These are phyloP conservation scores for Scortum barcoo DNA, from an alignment of 2,113 vertebrate species.

Conservation along the genomic window DNA sequence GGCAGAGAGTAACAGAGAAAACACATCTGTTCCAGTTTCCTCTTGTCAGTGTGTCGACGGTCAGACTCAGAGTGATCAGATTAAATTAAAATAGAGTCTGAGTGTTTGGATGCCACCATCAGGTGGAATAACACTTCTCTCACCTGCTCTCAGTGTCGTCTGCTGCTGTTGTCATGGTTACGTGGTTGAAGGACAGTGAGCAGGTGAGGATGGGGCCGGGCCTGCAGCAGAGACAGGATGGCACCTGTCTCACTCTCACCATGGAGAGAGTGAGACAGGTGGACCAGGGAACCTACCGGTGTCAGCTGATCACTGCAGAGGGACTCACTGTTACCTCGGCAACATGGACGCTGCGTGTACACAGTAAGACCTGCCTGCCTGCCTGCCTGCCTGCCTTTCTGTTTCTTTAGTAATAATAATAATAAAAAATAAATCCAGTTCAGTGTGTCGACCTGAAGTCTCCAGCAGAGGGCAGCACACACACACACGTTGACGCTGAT, in stretches of 20 bases:
- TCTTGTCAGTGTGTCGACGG: no score
- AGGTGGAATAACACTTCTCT: no score
- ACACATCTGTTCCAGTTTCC: no score
- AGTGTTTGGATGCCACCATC: no score
- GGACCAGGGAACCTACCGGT: constrained; percentile 47
- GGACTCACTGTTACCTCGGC: constrained; percentile 14
- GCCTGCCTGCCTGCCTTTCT: neutral
- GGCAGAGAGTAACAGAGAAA: no score
- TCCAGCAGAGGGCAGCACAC: no score
- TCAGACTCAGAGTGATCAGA: no score
- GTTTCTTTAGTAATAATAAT: no score
- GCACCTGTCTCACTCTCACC: constrained; percentile 21
- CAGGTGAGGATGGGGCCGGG: neutral
- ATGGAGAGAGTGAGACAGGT: constrained; percentile 44
- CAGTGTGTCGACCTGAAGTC: no score
- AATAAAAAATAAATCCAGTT: no score
- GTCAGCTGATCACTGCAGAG: constrained; percentile 46
- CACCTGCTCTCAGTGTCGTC: constrained; percentile 27
- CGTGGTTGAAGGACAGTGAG: constrained; percentile 50
- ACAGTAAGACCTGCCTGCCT: constrained; percentile 36
- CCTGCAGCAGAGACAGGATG: constrained; percentile 43
- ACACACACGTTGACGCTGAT: no score
- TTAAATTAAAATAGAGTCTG: no score
- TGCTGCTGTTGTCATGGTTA: constrained; percentile 19
- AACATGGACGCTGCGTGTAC: constrained; percentile 41